Base-by-base conservation (phyloP, 2,113 vertebrate species). In the Alaudala cheleensis region DNA sequence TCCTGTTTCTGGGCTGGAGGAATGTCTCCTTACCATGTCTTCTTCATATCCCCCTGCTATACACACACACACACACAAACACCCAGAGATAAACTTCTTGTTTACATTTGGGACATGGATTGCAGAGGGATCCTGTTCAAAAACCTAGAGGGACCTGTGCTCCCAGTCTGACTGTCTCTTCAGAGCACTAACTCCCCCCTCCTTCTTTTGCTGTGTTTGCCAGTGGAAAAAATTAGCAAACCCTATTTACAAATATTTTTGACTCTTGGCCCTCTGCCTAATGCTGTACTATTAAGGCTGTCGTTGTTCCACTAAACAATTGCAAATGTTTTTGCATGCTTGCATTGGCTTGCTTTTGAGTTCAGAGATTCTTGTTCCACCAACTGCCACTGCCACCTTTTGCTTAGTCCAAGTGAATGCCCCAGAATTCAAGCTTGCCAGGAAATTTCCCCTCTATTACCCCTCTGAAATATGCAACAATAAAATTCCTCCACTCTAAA, bases 151-250 rank as follows among this genome's bases (percentile, higher is more conserved):
- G 47, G 79, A 94, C 94, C 83, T 92, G 71, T 71, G 88, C 67
- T 93, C 39, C 64, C 58, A 76, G 62, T 49, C 86, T 80, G 53
- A 33, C 51, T 85, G 62, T 40, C 50, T 88, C 79, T 77, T 81
- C 82, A 77, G 82, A 93, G 50, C 23, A 6, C 67, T 69, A 54
- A 62, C 74, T 90, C n/a, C 50, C 31, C 29, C 39, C 62, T 86
- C 83, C 69, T 70, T 66, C 74, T 85, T 86, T 44, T 47, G 18
- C 88, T 90, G 1, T 45, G 44, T 86, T 86, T 91, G 91, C 88
- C 94, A 97, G 88, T 94, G 94, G 96, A 97, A 97, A 97, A 97
- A 92, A 86, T 78, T 93, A 96, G 80, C 92, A 96, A 96, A 94
- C 72, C 44, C 92, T 94, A 90, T 94, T 97, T 96, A 97, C 94